Conservation (phyloP, 2,888 invertebrate genomes). For the Morpho deidamia region DNA sequence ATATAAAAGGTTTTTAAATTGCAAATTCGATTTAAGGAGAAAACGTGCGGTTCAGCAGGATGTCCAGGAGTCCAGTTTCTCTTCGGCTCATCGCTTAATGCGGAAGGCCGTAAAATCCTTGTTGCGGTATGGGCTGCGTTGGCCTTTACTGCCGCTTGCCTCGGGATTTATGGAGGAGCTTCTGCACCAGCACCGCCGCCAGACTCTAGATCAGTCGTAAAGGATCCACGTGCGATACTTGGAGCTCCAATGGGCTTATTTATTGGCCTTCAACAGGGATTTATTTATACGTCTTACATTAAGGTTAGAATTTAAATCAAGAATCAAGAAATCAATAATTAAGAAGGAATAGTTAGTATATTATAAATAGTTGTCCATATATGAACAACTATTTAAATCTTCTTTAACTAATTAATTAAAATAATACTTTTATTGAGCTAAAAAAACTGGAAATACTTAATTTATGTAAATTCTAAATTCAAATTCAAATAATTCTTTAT, state of each 20-base stretch:
- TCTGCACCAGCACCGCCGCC: slow-evolving; percentile 60
- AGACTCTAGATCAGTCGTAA: slow-evolving; percentile 59
- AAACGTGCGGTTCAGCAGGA: slow-evolving; percentile 60
- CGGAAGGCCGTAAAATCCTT: slow-evolving; percentile 49
- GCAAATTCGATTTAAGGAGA: slow-evolving; percentile 42
- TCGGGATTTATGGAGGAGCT: slow-evolving; percentile 55
- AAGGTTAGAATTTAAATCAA: slow-evolving; percentile 68
- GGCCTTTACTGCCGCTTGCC: slow-evolving; percentile 44
- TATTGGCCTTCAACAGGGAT: slow-evolving; percentile 90
- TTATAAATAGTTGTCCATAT: too few relatives aligned
- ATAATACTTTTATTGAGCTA: too few relatives aligned
- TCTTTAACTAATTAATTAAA: too few relatives aligned
- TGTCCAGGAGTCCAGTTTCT: slow-evolving; percentile 57
- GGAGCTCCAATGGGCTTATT: slow-evolving; percentile 88
- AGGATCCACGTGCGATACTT: slow-evolving; percentile 82
- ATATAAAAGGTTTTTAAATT: too few relatives aligned
- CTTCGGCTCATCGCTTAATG: slow-evolving; percentile 48
- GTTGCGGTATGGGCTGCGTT: slow-evolving; percentile 58
- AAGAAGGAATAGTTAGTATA: too few relatives aligned
- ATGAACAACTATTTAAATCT: too few relatives aligned
- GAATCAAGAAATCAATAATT: not conserved
- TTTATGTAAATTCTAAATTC: too few relatives aligned
- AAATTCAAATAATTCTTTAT: too few relatives aligned
- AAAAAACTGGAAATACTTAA: too few relatives aligned
- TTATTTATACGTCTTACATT: slow-evolving; percentile 89